Percentiles rank a stretch among this genome's conserved stretches.
phyloP scores from a whole-genome alignment of 1,140 invertebrate genomes.

The Trachelipus rathkii region DNA sequence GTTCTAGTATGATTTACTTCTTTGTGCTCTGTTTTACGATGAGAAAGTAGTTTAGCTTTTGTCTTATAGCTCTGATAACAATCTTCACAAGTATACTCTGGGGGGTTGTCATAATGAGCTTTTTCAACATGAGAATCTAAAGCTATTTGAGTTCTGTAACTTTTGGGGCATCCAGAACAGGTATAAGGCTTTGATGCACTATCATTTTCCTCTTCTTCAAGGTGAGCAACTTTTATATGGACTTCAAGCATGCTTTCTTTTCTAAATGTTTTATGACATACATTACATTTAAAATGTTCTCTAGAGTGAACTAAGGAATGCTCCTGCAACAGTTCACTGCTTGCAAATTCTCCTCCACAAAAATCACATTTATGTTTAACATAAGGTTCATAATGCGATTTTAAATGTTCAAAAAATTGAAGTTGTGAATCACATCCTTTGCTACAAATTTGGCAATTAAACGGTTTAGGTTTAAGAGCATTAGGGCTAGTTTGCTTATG shows the following conservation, averaged over 20 bases:
- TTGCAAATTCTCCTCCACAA: constrained; percentile 40
- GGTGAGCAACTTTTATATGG: constrained; percentile 52
- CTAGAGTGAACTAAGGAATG: constrained; percentile 37
- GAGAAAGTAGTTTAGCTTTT: constrained; percentile 46
- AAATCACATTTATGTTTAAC: constrained; percentile 41
- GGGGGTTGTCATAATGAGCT: constrained; percentile 26
- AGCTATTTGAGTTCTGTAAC: constrained; percentile 23
- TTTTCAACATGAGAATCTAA: constrained; percentile 25
- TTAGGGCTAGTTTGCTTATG: constrained; percentile 24
- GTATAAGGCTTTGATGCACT: constrained; percentile 16
- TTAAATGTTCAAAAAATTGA: constrained; percentile 74
- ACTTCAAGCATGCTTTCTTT: constrained; percentile 62
- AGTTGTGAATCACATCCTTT: constrained; percentile 63
- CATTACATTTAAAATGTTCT: constrained; percentile 53
- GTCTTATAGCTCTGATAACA: constrained; percentile 49
- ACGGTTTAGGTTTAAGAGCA: constrained; percentile 36
- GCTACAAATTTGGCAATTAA: constrained; percentile 62
- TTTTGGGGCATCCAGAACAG: constrained; percentile 26
- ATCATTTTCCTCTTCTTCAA: constrained; percentile 45
- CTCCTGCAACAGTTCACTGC: constrained; percentile 31
- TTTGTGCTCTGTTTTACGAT: constrained; percentile 48
- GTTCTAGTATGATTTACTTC: constrained; percentile 36
- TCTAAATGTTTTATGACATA: constrained; percentile 62
- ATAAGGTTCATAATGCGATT: constrained; percentile 65
- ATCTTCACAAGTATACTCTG: constrained; percentile 46